Percentiles rank a stretch among this genome's conserved stretches.
phyloP scores from a whole-genome alignment of 2,888 invertebrate genomes.

The Aproaerema taeniolella region DNA sequence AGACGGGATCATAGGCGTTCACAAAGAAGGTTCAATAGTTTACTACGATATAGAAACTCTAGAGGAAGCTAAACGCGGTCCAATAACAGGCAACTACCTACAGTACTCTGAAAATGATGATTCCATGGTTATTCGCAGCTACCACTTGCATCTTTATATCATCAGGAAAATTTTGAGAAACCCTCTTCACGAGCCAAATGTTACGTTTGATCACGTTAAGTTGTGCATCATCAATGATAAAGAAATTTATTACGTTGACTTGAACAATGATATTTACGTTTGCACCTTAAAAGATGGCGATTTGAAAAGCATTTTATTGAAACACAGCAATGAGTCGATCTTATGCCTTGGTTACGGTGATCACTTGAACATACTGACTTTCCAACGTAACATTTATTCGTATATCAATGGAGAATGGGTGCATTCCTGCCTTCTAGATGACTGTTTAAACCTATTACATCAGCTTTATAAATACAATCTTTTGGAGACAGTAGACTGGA shows the following conservation, averaged over 20 bases:
- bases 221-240: conserved; percentile 32
- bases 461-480: conserved; percentile 38
- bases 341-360: conserved; percentile 40
- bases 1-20: conserved; percentile 44
- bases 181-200: conserved; percentile 21
- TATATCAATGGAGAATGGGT: conserved; percentile 24
- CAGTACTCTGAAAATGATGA: conserved; percentile 43
- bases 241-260: conserved; percentile 36
- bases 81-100: conserved; percentile 38
- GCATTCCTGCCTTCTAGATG: conserved; percentile 27
- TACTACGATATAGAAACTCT: conserved; percentile 47
- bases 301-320: conserved; percentile 23
- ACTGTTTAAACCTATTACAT: conserved; percentile 33
- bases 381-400: conserved; percentile 38
- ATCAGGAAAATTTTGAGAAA: conserved; percentile 29
- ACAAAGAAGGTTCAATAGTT: conserved; percentile 35
- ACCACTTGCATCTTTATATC: conserved; percentile 36
- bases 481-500: conserved; percentile 52
- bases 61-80: conserved; percentile 23
- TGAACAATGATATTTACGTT: conserved; percentile 37
- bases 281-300: conserved; percentile 27
- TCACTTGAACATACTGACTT: conserved; percentile 37
- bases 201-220: conserved; percentile 38
- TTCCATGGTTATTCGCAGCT: conserved; percentile 31
- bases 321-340: conserved; percentile 28